Conservation (phyloP, 2,113 vertebrate species). For the Bubo scandiacus region DNA sequence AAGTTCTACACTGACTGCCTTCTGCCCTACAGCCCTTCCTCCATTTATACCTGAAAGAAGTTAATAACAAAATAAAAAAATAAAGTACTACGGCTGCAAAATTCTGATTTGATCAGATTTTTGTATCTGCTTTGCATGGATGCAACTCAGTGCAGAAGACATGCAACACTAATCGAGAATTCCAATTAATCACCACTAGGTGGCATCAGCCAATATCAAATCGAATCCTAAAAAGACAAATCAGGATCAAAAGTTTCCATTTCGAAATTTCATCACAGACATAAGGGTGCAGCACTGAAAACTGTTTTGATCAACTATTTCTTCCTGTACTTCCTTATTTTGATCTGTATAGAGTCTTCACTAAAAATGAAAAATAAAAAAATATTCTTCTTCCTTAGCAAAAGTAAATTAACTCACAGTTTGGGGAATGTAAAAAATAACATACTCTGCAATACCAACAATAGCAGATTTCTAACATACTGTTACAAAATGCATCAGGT, state of each 20-base stretch:
- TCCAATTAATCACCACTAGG: constrained; percentile 45
- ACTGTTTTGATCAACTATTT: background rate
- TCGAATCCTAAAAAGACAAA: background rate
- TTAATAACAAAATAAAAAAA: background rate
- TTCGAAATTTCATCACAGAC: background rate
- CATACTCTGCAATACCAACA: background rate
- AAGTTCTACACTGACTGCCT: background rate
- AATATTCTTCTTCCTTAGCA: background rate
- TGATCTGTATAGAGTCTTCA: background rate
- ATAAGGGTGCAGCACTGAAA: background rate
- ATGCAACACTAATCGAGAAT: background rate
- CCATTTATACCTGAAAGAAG: background rate
- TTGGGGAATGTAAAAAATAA: background rate
- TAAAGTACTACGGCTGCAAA: background rate
- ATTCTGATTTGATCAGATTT: background rate
- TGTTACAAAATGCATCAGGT: background rate
- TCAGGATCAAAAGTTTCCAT: background rate
- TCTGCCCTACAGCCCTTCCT: background rate
- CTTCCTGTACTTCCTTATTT: background rate
- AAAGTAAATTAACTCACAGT: background rate
- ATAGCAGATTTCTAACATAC: background rate
- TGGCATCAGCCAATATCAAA: constrained; percentile 65
- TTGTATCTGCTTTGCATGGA: background rate
- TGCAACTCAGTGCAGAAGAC: background rate
- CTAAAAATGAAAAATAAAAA: background rate